These are phyloP conservation scores for Eudyptes chrysolophus DNA, from an alignment of 2,113 vertebrate genomes.

Conservation along the genomic window DNA sequence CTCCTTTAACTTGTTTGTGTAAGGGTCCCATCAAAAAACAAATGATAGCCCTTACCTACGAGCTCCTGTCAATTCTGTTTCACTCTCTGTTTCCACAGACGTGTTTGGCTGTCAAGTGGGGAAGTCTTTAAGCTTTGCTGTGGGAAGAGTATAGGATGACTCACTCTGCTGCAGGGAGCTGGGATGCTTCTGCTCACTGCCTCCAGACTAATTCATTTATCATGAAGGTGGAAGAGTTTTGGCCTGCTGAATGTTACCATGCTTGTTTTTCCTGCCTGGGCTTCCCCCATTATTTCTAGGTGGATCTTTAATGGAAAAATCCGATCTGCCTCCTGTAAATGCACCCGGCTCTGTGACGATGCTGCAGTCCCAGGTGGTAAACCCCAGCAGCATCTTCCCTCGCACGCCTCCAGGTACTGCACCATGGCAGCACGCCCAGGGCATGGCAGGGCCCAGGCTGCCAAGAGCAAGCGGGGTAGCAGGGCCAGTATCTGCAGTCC, in stretches of 20 bases:
- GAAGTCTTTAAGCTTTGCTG: background rate
- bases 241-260: background rate
- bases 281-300: background rate
- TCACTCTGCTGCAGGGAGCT: background rate
- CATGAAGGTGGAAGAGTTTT: background rate
- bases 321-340: background rate
- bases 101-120: background rate
- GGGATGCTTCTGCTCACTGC: background rate
- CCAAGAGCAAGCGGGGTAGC: background rate
- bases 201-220: background rate
- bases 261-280: background rate
- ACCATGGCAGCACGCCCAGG: background rate
- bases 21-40: background rate
- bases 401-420: background rate
- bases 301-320: background rate
- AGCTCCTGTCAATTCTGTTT: background rate
- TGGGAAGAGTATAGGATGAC: background rate
- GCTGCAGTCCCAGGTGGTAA: background rate
- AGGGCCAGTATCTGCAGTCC: background rate
- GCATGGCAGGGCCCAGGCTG: background rate
- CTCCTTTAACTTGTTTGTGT: background rate
- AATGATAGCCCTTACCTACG: background rate
- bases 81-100: background rate
- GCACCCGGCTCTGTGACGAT: background rate
- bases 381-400: background rate